Conservation (phyloP, 2,888 invertebrate species). For the Hydroisotoma schaefferi region DNA sequence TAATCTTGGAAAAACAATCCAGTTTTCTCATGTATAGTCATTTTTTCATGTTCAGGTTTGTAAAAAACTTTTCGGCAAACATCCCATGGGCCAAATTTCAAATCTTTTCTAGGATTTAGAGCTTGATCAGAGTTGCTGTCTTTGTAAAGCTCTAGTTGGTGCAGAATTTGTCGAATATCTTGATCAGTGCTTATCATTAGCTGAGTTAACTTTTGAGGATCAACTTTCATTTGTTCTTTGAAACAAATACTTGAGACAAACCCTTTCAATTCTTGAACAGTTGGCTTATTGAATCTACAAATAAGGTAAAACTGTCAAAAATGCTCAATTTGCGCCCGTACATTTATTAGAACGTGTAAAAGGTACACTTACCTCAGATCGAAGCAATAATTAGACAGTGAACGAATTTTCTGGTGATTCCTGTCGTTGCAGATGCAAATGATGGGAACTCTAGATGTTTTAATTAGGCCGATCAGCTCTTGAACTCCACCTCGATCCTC, state of each 20-base stretch:
- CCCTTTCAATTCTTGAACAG: constrained; percentile 71
- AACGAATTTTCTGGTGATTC: constrained; percentile 86
- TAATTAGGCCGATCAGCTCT: constrained; percentile 88
- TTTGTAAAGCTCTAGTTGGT: constrained; percentile 74
- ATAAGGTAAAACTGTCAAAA: constrained; percentile 39
- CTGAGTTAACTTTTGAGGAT: constrained; percentile 71
- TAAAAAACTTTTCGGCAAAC: constrained; percentile 85
- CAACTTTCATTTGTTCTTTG: constrained; percentile 81
- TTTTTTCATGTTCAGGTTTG: constrained; percentile 69
- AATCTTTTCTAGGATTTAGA: constrained; percentile 40
- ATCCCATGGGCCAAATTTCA: constrained; percentile 77
- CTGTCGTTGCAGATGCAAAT: constrained; percentile 99
- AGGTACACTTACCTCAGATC: constrained; percentile 62
- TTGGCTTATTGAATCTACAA: constrained; percentile 68
- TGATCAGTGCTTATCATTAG: constrained; percentile 83
- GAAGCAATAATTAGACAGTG: constrained; percentile 88
- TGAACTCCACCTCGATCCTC: constrained; percentile 97
- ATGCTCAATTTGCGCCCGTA: not conserved
- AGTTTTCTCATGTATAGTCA: constrained; percentile 75
- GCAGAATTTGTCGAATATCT: constrained; percentile 90
- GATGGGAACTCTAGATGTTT: constrained; percentile 78
- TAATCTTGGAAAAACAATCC: constrained; percentile 97
- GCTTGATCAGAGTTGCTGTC: constrained; percentile 22
- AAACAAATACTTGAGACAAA: constrained; percentile 87
- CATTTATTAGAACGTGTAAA: not conserved